Evolutionary conservation across 2,113 vertebrate species (phyloP).

Genomic region (Tauraco erythrolophus): DNA sequence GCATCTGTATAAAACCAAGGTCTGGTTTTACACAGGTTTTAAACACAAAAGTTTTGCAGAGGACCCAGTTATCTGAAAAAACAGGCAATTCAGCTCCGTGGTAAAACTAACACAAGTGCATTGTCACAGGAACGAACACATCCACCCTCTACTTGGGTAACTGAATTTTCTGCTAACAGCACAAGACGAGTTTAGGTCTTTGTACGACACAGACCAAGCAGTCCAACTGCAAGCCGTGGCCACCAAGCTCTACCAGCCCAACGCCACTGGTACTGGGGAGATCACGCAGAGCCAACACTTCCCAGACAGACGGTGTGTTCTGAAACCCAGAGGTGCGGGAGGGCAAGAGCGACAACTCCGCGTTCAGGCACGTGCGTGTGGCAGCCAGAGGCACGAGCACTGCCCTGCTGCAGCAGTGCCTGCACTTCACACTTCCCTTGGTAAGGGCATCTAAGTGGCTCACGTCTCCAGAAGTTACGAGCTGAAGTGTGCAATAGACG

Average conservation of each 20-base stretch:
- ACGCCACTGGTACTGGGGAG: background rate
- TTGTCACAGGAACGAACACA: background rate
- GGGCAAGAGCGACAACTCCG: background rate
- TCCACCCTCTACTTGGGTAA: background rate
- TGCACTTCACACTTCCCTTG: background rate
- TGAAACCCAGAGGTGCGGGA: background rate
- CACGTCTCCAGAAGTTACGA: background rate
- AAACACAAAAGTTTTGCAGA: slow-evolving; percentile 12
- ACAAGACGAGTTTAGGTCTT: background rate
- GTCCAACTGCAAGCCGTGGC: background rate
- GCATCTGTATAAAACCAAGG: slow-evolving; percentile 38
- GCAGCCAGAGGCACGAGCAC: background rate
- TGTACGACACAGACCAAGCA: background rate
- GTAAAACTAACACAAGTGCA: background rate
- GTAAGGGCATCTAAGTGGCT: background rate
- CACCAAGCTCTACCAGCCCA: slow-evolving; percentile 3
- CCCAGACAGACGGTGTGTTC: background rate
- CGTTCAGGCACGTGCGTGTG: background rate
- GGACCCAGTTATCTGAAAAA: background rate
- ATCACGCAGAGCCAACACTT: background rate
- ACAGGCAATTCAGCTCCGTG: background rate
- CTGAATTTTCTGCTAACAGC: background rate
- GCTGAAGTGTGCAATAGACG: background rate
- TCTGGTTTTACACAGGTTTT: background rate
- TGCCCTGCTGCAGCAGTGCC: background rate